Conservation (phyloP, 1,140 invertebrate species). For the Drosophila lacteicornis region DNA sequence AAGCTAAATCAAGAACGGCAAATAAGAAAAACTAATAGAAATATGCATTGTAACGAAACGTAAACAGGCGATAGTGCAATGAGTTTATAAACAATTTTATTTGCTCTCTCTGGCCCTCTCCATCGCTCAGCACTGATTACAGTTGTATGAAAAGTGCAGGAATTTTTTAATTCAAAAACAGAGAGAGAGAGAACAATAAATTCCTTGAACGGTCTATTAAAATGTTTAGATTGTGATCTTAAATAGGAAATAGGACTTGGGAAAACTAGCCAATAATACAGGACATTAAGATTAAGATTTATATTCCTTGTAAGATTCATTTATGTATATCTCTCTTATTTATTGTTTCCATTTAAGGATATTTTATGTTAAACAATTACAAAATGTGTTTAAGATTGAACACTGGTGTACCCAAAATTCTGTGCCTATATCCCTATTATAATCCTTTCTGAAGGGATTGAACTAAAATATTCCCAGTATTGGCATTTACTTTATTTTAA, state of each 20-base stretch:
- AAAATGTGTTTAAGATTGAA: too few relatives aligned
- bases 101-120: conserved; percentile 14
- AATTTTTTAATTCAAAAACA: conserved; percentile 3
- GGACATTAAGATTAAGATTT: too few relatives aligned
- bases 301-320: too few relatives aligned
- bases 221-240: conserved; percentile 1
- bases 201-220: not conserved
- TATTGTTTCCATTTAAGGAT: too few relatives aligned
- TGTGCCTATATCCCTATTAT: too few relatives aligned
- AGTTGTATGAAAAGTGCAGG: conserved; percentile 3
- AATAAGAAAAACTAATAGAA: conserved; percentile 58
- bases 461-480: too few relatives aligned
- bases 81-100: conserved; percentile 32
- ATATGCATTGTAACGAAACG: conserved; percentile 67
- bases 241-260: not conserved
- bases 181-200: not conserved
- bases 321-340: too few relatives aligned
- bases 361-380: too few relatives aligned
- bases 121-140: conserved; percentile 2
- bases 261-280: not conserved
- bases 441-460: too few relatives aligned
- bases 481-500: too few relatives aligned
- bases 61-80: conserved; percentile 72
- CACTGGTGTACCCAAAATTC: too few relatives aligned
- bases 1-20: conserved; percentile 32